Evolutionary conservation across 2,797 vertebrate species (phyloP).

Genomic region (Sebastolobus alascanus): DNA sequence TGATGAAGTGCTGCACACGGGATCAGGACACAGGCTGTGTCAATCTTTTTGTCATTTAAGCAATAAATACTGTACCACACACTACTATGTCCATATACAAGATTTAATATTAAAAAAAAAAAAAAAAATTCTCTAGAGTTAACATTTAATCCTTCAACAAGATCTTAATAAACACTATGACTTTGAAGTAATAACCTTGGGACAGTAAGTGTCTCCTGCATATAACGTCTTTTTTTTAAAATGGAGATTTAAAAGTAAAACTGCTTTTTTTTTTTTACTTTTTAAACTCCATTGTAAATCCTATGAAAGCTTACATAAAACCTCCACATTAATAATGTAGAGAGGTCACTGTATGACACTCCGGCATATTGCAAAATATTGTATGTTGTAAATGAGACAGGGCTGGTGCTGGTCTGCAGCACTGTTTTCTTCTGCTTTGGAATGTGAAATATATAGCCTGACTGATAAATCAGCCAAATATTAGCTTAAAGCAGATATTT

Average conservation of each 20-base stretch:
- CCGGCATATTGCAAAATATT: background rate
- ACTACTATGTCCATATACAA: background rate
- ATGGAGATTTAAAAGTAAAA: background rate
- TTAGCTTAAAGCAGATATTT: background rate
- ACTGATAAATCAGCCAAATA: background rate
- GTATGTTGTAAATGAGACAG: background rate
- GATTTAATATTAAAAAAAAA: background rate
- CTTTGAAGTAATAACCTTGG: background rate
- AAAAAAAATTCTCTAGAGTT: background rate
- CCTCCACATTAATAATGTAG: background rate
- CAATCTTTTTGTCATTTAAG: conserved; percentile 31
- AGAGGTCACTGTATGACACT: background rate
- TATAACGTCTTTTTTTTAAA: background rate
- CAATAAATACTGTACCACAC: conserved; percentile 21
- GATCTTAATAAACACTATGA: background rate
- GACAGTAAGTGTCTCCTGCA: background rate
- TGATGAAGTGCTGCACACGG: conserved; percentile 50
- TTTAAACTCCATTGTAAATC: background rate
- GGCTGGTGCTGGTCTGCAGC: background rate
- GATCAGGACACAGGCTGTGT: conserved; percentile 24
- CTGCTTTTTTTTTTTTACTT: background rate
- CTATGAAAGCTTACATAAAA: background rate
- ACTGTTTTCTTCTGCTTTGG: background rate
- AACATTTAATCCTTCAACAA: background rate
- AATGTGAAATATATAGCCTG: background rate